phyloP scores from a whole-genome alignment of 1,140 invertebrate genomes.

The Leptinotarsa defecta region DNA sequence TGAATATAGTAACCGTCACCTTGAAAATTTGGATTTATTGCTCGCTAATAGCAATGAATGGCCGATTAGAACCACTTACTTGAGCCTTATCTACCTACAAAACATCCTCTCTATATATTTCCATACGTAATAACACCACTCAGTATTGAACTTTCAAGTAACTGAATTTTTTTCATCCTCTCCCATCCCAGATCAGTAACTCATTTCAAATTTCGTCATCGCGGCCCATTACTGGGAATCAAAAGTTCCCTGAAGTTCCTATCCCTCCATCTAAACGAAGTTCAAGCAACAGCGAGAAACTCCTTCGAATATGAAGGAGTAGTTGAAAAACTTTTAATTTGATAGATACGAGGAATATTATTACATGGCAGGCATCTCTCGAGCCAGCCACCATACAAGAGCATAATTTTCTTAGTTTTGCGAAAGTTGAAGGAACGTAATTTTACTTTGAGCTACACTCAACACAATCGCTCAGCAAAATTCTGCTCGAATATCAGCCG shows the following conservation, averaged over 20 bases:
- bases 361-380: conserved; percentile 16
- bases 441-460: conserved; percentile 53
- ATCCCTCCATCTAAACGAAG: background rate
- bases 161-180: no score
- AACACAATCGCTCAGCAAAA: conserved; percentile 35
- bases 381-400: conserved; percentile 22
- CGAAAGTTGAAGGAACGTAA: conserved; percentile 50
- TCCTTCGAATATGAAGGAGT: conserved; percentile 18
- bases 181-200: no score
- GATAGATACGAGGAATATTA: conserved; percentile 23
- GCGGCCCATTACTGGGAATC: no score
- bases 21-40: no score
- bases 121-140: no score
- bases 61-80: no score
- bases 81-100: no score
- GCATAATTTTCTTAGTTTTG: conserved; percentile 52
- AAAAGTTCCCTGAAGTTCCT: background rate
- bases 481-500: conserved; percentile 15
- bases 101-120: no score
- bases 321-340: conserved; percentile 22
- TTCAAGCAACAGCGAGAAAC: conserved; percentile 12
- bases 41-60: no score
- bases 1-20: no score
- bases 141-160: no score
- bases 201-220: no score